Evolutionary conservation across 1,140 invertebrate genomes (phyloP).

Genomic region (Coenobita brevimanus): DNA sequence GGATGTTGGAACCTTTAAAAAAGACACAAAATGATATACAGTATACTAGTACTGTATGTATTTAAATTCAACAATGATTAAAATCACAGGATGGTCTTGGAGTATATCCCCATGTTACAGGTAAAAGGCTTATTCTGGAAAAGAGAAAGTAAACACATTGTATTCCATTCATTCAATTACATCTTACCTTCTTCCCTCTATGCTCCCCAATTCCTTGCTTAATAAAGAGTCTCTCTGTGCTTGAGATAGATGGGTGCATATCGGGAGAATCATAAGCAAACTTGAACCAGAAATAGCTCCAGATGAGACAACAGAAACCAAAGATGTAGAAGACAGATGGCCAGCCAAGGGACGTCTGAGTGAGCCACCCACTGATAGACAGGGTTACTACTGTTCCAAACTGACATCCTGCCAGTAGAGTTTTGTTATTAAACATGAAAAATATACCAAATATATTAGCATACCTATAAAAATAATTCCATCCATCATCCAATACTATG

Average conservation of each 20-base stretch:
- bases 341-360: constrained; percentile 80
- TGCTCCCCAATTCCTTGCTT: constrained; percentile 53
- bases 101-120: no score
- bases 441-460: neutral
- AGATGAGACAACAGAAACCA: constrained; percentile 76
- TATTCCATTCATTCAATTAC: no score
- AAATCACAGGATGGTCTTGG: no score
- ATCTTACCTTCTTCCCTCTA: constrained; percentile 38
- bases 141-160: no score
- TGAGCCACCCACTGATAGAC: constrained; percentile 75
- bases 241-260: constrained; percentile 40
- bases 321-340: constrained; percentile 83
- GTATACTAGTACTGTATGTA: no score
- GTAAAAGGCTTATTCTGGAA: no score
- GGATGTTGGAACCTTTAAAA: no score
- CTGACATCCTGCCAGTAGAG: constrained; percentile 71
- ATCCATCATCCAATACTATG: neutral
- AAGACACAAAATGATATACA: no score
- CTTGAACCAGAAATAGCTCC: constrained; percentile 82
- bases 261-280: constrained; percentile 76
- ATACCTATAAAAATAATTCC: neutral
- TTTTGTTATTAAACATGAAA: neutral
- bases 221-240: constrained; percentile 38
- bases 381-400: constrained; percentile 75
- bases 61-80: no score